A percentile compares a stretch with the other conserved stretches of the same genome.
Evolutionary conservation across 2,113 vertebrate species (phyloP).

Genomic region (Lanius ludovicianus): DNA sequence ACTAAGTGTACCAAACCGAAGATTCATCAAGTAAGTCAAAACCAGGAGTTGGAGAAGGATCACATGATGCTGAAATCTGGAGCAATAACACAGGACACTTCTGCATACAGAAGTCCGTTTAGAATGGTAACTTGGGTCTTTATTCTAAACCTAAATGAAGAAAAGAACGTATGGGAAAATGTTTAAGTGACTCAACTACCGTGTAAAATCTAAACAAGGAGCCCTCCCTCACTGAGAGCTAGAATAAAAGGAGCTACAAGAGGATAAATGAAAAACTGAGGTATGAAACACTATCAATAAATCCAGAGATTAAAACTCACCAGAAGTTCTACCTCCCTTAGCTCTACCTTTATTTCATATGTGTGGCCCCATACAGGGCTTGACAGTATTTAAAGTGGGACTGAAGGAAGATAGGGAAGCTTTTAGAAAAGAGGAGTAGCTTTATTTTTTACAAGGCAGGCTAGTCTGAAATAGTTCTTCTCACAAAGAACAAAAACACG

Average conservation of each 20-base stretch:
- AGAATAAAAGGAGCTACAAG: background rate
- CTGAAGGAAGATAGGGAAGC: background rate
- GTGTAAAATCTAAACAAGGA: background rate
- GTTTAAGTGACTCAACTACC: background rate
- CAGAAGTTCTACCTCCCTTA: background rate
- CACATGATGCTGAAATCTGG: background rate
- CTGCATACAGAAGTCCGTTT: background rate
- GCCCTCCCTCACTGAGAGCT: background rate
- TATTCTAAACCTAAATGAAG: background rate
- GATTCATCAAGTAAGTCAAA: background rate
- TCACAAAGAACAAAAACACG: background rate
- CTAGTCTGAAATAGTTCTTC: background rate
- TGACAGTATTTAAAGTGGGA: background rate
- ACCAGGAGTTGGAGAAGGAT: background rate
- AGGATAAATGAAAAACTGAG: background rate
- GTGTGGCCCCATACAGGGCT: rapidly evolving
- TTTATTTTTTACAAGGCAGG: background rate
- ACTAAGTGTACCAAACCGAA: background rate
- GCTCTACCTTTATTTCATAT: background rate
- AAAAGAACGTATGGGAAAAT: background rate
- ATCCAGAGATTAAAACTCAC: background rate
- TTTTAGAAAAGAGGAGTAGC: background rate
- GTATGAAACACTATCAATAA: background rate
- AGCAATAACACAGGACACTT: background rate
- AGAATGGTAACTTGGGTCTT: background rate